Evolutionary conservation across 2,888 invertebrate genomes (phyloP), one percentile per base, ranked within the genome.

Genomic region (Heliconius hortense): DNA sequence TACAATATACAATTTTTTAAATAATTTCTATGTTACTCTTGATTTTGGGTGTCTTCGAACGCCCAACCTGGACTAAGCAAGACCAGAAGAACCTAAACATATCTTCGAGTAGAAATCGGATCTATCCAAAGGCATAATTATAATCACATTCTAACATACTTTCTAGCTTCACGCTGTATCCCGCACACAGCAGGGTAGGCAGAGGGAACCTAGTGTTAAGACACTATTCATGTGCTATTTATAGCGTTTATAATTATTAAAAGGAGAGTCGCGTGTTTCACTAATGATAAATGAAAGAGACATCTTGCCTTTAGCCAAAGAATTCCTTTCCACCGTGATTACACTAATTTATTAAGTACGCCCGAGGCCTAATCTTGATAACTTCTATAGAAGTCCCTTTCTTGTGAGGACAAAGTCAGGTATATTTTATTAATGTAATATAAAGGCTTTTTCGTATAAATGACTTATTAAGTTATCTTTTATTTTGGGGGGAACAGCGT

Each of bases 261-360:
- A 15, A 15, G 26, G 39, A 66, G 43, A 66, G 39, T 43, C 66
- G 15, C 66, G 39, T 66, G 66, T 66, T 43, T 24, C 7, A 66
- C 8, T 39, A 82, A 77, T 79, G 81, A 81, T 78, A 80, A 81
- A 82, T 77, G 80, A 80, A 77, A 75, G 76, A 80, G 73, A 79
- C 78, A 80, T 80, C 66, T 70, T 64, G 76, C 76, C 74, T 64
- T 73, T 76, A 76, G 74, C 69, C 73, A 28, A 77, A 76, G 71
- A 77, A 70, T 77, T 73, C 73, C 70, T 77, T 75, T 62, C 67
- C 76, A 72, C 73, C 73, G 79, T 82, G 79, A 81, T 81, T 79
- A 80, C 72, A 73, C 73, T 81, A 80, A 80, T 82, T 80, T 81
- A 82, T 80, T 82, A 81, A 81, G 66, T 66, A 78, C 76, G 77